Evolutionary conservation across 2,113 vertebrate genomes (phyloP), one percentile per base, ranked within the genome.

Genomic region (Equus przewalskii): DNA sequence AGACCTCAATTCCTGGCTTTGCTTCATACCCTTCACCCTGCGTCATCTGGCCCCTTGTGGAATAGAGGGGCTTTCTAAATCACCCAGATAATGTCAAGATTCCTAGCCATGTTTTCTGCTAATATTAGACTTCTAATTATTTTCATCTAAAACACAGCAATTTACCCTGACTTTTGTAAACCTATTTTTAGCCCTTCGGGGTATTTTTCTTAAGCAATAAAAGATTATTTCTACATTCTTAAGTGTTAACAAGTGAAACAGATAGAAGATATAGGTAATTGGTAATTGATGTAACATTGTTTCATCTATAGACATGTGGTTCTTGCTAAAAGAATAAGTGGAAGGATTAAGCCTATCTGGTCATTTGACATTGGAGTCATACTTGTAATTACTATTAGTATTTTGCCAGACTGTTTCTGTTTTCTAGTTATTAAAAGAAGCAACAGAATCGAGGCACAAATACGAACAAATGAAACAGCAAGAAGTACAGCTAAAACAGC

Each of bases 391-490:
- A 62, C 49, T 85, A 73, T 92, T 90, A 97, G 84, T 88, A 33
- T 96, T 98, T 96, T 97, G 94, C 96, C 94, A 96, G 89, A 93
- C 90, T 98, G 86, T 97, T 97, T 98, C 95, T 98, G 86, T 98
- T 97, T 97, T 98, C 86, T 96, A 99, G 99, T 99, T 99, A 70
- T 98, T 99, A 96, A 99, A 99, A 98, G 99, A 99, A 89, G 99
- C 99, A 86, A 99, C 99, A 0, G 99, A 99, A 98, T 99, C 99
- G 21, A 99, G 99, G 90, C 99, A 99, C 98, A 99, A 99, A 99
- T 99, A 99, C 98, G 99, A 99, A 98, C 98, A 99, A 98, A 99
- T 99, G 99, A 99, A 99, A 98, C 99, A 99, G 93, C 99, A 99
- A 97, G 99, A 99, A 98, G 99, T 99, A 49, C 99, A 99, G 96